A percentile compares a stretch with the other conserved stretches of the same genome.
phyloP scores from a whole-genome alignment of 1,140 invertebrate genomes.

The Pogonomyrmex californicus region DNA sequence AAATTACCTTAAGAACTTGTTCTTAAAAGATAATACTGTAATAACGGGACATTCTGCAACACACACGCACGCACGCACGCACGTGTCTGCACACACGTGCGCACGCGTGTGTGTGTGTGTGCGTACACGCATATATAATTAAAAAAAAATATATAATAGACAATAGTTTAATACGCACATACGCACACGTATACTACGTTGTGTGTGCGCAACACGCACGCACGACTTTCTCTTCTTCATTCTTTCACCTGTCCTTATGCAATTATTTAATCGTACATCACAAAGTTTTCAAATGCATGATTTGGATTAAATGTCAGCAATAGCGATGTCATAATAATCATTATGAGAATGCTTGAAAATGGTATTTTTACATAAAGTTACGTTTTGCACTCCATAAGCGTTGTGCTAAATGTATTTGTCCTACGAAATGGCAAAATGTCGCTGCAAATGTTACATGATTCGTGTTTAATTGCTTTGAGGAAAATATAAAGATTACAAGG shows the following conservation, averaged over 20 bases:
- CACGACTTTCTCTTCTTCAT: constrained; percentile 1
- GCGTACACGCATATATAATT: too few species aligned
- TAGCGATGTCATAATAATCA: constrained; percentile 35
- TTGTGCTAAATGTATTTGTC: constrained; percentile 15
- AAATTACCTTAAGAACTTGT: too few species aligned
- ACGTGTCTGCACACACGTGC: too few species aligned
- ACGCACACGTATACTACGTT: too few species aligned
- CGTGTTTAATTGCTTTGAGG: background rate
- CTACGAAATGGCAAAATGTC: background rate
- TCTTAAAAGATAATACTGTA: too few species aligned
- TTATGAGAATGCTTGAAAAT: constrained; percentile 31
- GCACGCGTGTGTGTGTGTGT: too few species aligned
- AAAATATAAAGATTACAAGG: background rate
- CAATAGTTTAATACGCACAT: too few species aligned
- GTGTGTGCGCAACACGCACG: too few species aligned
- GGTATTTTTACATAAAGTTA: background rate
- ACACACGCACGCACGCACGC: too few species aligned
- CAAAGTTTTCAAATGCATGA: constrained; percentile 74
- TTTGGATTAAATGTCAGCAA: constrained; percentile 50
- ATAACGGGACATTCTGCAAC: too few species aligned
- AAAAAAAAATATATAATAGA: too few species aligned
- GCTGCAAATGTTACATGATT: background rate
- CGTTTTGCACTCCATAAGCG: background rate
- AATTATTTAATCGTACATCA: constrained; percentile 73
- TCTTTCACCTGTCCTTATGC: constrained; percentile 56